Evolutionary conservation across 2,888 invertebrate species (phyloP).

Genomic region (Aphrophora alni): DNA sequence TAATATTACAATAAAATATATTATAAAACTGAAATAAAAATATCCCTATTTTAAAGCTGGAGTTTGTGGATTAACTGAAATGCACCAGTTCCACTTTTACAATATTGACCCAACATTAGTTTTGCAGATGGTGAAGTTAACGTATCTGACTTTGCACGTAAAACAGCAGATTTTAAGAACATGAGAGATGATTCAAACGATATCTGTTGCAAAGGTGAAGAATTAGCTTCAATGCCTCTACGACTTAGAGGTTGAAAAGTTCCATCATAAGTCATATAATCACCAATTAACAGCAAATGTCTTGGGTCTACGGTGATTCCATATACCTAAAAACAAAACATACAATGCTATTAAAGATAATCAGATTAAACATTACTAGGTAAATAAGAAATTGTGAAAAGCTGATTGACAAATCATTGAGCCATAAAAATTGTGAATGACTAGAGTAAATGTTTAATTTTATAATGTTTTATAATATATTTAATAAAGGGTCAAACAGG

Average conservation of each 20-base stretch:
- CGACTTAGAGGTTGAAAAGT: conserved; percentile 88
- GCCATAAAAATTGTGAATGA: neutral
- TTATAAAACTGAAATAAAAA: neutral
- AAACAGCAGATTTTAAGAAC: conserved; percentile 76
- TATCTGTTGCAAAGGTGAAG: conserved; percentile 97
- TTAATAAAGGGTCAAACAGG: no score
- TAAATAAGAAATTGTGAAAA: neutral
- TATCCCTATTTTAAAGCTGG: neutral
- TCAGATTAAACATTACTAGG: no score
- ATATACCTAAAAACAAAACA: conserved; percentile 67
- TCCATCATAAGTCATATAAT: conserved; percentile 98
- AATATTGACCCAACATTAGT: conserved; percentile 84
- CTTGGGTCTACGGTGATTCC: conserved; percentile 95
- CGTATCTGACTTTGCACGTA: conserved; percentile 74
- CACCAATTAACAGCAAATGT: conserved; percentile 91
- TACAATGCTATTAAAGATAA: neutral
- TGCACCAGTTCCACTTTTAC: conserved; percentile 82
- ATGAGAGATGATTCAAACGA: conserved; percentile 93
- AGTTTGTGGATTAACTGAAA: conserved; percentile 59
- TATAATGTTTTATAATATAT: no score
- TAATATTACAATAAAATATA: no score
- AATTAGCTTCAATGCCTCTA: conserved; percentile 85
- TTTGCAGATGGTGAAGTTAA: conserved; percentile 86
- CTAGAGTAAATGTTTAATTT: no score
- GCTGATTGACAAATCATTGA: neutral